These are phyloP conservation scores for Dendrolimus pini DNA, from an alignment of 2,888 invertebrate genomes.

Conservation along the genomic window DNA sequence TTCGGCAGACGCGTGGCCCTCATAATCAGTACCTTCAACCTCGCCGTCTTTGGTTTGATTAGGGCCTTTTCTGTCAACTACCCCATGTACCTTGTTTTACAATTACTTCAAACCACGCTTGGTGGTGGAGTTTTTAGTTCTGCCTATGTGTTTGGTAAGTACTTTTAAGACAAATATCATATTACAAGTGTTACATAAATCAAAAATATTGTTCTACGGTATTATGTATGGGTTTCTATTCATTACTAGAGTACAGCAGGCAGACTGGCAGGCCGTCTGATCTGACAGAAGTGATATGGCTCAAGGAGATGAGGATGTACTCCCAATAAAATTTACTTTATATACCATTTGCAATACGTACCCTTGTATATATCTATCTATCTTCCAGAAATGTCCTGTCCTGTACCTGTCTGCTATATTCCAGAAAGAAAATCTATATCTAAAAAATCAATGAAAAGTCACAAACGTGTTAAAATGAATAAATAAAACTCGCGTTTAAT, in stretches of 20 bases:
- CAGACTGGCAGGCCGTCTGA: neutral
- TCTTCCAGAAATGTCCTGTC: too few species aligned
- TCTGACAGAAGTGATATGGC: neutral
- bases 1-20: conserved; percentile 72
- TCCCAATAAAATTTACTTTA: neutral
- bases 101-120: conserved; percentile 70
- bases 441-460: neutral
- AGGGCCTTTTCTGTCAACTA: conserved; percentile 75
- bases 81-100: conserved; percentile 68
- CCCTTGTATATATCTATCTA: too few species aligned
- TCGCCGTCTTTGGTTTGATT: conserved; percentile 63
- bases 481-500: too few species aligned
- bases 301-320: neutral
- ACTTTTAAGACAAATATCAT: too few species aligned
- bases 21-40: conserved; percentile 56
- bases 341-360: neutral
- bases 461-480: too few species aligned
- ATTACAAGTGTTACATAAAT: neutral
- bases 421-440: neutral
- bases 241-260: neutral
- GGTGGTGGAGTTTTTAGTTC: conserved; percentile 74
- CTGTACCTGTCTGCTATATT: too few species aligned
- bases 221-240: neutral
- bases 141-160: conserved; percentile 56
- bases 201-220: neutral